These are phyloP conservation scores for Ethmia dodecea DNA, from an alignment of 2,888 invertebrate genomes.

Conservation along the genomic window DNA sequence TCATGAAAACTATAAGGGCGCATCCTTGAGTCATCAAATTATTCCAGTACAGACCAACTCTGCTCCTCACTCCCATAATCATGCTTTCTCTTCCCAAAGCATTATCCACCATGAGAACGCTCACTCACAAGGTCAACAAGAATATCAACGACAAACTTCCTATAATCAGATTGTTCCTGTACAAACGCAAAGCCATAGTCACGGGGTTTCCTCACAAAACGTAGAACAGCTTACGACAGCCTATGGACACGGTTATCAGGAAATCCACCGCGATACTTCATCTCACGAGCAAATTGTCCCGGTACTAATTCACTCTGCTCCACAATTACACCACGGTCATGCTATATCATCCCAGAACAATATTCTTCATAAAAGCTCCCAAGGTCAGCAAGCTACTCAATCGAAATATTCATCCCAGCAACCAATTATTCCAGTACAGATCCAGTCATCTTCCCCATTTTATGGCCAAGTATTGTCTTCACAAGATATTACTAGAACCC, in stretches of 20 bases:
- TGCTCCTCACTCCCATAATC: slow-evolving; percentile 17
- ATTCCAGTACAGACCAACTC: neutral
- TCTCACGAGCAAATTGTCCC: too few species aligned
- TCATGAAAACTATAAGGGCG: neutral
- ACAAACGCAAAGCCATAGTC: neutral
- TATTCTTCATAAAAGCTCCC: neutral
- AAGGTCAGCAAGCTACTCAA: neutral
- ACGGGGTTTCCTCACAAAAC: slow-evolving; percentile 1
- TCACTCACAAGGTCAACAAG: neutral
- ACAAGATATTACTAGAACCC: slow-evolving; percentile 36
- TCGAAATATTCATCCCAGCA: neutral
- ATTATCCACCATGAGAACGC: slow-evolving; percentile 26
- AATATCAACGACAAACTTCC: neutral
- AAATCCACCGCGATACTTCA: too few species aligned
- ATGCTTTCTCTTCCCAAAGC: slow-evolving; percentile 38
- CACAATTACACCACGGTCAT: neutral
- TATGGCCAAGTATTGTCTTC: slow-evolving; percentile 3
- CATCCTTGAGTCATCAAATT: neutral
- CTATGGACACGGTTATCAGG: too few species aligned
- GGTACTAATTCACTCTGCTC: too few species aligned
- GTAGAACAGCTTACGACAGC: neutral
- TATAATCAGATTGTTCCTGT: neutral
- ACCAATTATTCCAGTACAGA: neutral
- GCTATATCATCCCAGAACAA: neutral
- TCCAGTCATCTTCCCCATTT: neutral